Percentiles rank a stretch among this genome's conserved stretches.
Conservation (phyloP, 2,888 invertebrate genomes). For the Lycia hirtaria region DNA sequence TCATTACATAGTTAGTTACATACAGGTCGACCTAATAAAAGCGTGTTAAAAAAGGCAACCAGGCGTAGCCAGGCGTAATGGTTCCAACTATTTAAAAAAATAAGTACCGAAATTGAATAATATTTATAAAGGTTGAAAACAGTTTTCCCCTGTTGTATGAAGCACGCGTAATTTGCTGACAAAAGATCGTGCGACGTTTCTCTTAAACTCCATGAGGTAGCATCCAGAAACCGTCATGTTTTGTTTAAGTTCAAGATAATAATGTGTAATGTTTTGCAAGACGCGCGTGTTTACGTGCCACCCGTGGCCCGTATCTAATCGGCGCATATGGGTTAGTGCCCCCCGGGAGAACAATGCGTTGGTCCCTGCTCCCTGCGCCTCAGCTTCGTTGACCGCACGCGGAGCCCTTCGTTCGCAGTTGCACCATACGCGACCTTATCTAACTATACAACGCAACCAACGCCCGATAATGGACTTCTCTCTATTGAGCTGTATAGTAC, state of each 20-base stretch:
- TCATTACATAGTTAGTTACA: too few species aligned
- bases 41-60: too few species aligned
- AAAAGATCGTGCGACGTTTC: too few species aligned
- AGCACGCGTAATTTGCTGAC: too few species aligned
- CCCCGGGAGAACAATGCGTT: conserved; percentile 83
- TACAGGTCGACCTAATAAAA: too few species aligned
- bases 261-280: conserved; percentile 52
- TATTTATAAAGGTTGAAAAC: too few species aligned
- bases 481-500: too few species aligned
- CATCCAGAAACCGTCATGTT: conserved; percentile 32
- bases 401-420: conserved; percentile 28
- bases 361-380: conserved; percentile 61
- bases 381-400: conserved; percentile 44
- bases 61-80: too few species aligned
- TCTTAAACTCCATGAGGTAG: conserved; percentile 10
- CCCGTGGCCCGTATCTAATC: conserved; percentile 76
- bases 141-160: too few species aligned
- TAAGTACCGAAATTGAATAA: too few species aligned
- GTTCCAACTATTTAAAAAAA: too few species aligned
- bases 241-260: conserved; percentile 43
- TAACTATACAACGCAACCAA: conserved; percentile 27
- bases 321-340: conserved; percentile 81
- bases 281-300: conserved; percentile 56
- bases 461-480: conserved; percentile 36
- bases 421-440: conserved; percentile 31